Conservation (phyloP, 2,113 vertebrate genomes). For the Macrotis lagotis region DNA sequence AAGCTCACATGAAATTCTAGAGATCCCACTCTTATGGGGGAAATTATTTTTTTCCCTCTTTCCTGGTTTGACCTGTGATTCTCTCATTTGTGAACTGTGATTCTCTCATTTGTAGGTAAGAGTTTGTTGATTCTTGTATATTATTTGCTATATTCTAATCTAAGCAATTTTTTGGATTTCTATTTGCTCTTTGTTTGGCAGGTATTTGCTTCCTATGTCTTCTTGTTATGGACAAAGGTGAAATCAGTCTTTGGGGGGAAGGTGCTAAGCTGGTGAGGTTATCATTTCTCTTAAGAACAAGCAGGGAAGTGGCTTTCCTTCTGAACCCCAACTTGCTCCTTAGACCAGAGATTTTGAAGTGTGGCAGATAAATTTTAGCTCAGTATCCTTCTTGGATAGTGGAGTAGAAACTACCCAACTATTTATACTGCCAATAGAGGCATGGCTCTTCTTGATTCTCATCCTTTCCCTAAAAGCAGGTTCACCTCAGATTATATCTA, state of each 20-base stretch:
- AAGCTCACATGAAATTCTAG: neutral
- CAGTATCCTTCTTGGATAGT: neutral
- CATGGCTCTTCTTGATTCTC: neutral
- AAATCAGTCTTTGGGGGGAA: neutral
- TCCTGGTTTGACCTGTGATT: neutral
- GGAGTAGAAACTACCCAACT: neutral
- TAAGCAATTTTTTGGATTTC: neutral
- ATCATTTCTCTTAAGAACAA: neutral
- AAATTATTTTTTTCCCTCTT: neutral
- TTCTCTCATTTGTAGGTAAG: neutral
- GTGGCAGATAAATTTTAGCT: neutral
- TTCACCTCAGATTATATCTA: neutral
- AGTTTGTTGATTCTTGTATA: neutral
- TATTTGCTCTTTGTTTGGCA: neutral
- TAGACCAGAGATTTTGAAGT: neutral
- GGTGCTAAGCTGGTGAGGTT: neutral
- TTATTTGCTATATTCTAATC: neutral
- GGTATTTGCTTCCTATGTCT: neutral
- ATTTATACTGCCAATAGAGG: neutral
- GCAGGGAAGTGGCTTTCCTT: neutral
- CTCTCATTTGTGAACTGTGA: neutral
- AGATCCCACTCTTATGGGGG: neutral
- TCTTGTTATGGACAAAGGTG: neutral
- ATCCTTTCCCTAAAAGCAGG: neutral
- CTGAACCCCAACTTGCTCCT: neutral